These are phyloP conservation scores for Elmis aenea DNA, from an alignment of 2,888 invertebrate species.

Conservation along the genomic window DNA sequence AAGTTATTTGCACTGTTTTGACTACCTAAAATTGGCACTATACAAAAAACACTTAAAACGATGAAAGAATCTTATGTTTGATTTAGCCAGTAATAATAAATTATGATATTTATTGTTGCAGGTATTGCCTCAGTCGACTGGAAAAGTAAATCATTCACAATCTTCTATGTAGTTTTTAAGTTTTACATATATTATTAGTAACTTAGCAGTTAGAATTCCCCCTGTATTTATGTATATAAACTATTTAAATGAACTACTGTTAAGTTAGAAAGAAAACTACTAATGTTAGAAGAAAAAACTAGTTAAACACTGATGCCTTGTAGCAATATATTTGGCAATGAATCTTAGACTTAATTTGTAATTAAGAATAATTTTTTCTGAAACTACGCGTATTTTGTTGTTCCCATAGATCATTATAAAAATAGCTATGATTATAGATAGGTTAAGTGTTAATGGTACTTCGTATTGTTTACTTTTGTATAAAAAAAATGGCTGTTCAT, in stretches of 20 bases:
- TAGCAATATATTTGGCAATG: conserved; percentile 20
- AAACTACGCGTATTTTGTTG: no score
- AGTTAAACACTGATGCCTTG: conserved; percentile 22
- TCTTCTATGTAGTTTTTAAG: conserved; percentile 34
- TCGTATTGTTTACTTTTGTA: no score
- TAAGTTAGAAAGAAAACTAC: conserved; percentile 2
- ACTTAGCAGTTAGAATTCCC: conserved; percentile 4
- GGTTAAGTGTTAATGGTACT: no score
- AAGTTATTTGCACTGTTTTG: no score
- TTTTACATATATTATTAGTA: conserved; percentile 4
- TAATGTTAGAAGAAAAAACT: no score
- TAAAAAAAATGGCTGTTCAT: no score
- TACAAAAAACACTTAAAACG: no score
- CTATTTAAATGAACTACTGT: conserved; percentile 19
- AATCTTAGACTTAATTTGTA: conserved; percentile 5
- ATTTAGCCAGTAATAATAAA: no score
- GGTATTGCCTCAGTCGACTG: conserved; percentile 39
- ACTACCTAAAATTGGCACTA: no score
- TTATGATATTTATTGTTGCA: conserved; percentile 28
- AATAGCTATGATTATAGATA: no score
- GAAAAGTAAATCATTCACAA: conserved; percentile 37
- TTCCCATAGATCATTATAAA: no score
- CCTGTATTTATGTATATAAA: conserved; percentile 28
- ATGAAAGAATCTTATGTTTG: no score
- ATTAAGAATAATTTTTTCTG: neutral